Percentiles rank a stretch among this genome's conserved stretches.
Conservation (phyloP, 1,140 invertebrate genomes). For the Bradysia coprophila region DNA sequence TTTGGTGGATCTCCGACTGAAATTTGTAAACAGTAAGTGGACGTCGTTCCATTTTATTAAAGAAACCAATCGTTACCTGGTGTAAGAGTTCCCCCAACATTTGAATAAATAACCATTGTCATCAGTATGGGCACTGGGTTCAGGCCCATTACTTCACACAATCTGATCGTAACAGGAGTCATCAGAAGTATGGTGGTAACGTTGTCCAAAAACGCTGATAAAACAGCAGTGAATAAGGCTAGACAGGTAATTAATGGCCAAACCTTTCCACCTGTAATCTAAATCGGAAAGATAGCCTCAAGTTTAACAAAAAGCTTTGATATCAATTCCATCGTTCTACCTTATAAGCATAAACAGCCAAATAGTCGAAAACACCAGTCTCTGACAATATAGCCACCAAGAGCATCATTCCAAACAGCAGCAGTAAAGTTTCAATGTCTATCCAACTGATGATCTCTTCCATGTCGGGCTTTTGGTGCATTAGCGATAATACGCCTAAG, state of each 20-base stretch:
- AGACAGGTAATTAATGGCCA: conserved; percentile 70
- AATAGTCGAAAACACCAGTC: conserved; percentile 73
- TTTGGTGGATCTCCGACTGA: conserved; percentile 82
- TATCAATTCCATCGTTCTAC: conserved; percentile 20
- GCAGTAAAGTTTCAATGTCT: conserved; percentile 67
- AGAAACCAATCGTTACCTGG: no score
- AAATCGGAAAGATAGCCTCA: conserved; percentile 11
- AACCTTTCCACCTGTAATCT: conserved; percentile 61
- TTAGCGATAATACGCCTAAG: conserved; percentile 49
- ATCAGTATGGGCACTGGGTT: conserved; percentile 70
- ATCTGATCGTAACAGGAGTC: conserved; percentile 71
- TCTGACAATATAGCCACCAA: conserved; percentile 71
- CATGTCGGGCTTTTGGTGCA: conserved; percentile 55
- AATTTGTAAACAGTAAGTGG: conserved; percentile 60
- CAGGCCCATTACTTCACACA: conserved; percentile 76
- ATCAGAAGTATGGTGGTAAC: conserved; percentile 75
- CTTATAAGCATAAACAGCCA: conserved; percentile 63
- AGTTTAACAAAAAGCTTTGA: not conserved
- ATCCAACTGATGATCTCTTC: conserved; percentile 67
- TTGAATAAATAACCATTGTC: conserved; percentile 70
- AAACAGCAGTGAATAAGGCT: conserved; percentile 58
- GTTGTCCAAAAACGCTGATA: conserved; percentile 77
- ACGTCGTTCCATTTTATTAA: no score
- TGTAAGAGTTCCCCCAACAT: conserved; percentile 41
- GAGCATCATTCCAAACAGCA: conserved; percentile 86